phyloP scores from a whole-genome alignment of 2,888 invertebrate genomes.

The Agrochola lychnidis region DNA sequence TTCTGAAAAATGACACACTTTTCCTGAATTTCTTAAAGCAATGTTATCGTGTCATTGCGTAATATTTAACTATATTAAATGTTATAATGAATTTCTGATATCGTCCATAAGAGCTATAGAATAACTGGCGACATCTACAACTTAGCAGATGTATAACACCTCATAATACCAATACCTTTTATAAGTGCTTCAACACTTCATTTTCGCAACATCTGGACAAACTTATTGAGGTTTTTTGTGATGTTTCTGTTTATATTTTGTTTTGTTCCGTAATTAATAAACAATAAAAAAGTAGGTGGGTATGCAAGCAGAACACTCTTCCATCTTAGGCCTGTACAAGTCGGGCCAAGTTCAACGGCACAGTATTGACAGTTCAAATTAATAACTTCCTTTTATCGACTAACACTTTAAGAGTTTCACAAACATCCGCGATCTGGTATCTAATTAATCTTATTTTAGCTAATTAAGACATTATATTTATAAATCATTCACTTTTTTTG shows the following conservation, averaged over 20 bases:
- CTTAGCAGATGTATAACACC: not conserved
- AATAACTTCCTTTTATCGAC: slow-evolving; percentile 68
- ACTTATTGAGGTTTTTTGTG: too few species aligned
- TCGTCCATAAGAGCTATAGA: not conserved
- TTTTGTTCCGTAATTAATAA: too few species aligned
- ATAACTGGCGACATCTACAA: not conserved
- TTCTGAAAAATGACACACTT: not conserved
- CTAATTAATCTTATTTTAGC: slow-evolving; percentile 77
- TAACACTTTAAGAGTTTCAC: slow-evolving; percentile 53
- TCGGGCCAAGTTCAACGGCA: slow-evolving; percentile 38
- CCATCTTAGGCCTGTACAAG: slow-evolving; percentile 14
- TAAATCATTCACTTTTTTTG: slow-evolving; percentile 73
- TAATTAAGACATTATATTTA: slow-evolving; percentile 79
- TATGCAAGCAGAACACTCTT: not conserved
- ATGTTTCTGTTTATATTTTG: too few species aligned
- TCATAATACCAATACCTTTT: not conserved
- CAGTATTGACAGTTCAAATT: slow-evolving; percentile 61
- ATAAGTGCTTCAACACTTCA: not conserved
- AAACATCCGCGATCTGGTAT: slow-evolving; percentile 66
- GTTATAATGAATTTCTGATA: not conserved
- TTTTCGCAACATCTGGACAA: too few species aligned
- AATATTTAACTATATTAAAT: not conserved
- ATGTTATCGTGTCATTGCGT: not conserved
- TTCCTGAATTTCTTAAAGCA: not conserved
- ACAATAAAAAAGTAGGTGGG: not conserved